Conservation (phyloP, 2,113 vertebrate species). For the Aix galericulata region DNA sequence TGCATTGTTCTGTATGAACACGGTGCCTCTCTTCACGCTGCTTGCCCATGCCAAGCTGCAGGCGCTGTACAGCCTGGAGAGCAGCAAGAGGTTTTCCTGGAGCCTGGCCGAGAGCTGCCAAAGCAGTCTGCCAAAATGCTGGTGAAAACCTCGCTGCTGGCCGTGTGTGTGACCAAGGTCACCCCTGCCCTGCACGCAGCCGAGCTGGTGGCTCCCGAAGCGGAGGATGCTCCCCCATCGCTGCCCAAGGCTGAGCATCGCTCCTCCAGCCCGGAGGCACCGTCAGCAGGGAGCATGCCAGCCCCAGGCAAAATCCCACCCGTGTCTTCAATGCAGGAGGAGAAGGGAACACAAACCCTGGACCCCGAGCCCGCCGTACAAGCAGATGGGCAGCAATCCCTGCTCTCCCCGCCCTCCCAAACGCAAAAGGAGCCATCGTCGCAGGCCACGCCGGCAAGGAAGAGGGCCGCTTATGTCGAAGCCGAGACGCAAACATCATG, state of each 20-base stretch:
- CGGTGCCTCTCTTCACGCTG: neutral
- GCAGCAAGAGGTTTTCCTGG: too few species aligned
- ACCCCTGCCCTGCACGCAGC: neutral
- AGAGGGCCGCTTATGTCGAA: rapidly evolving
- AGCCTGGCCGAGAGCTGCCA: neutral
- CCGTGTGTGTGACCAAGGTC: neutral
- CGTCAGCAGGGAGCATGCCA: neutral
- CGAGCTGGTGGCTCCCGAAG: neutral
- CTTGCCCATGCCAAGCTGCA: neutral
- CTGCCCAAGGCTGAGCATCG: neutral
- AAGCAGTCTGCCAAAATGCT: neutral
- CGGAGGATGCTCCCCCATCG: neutral
- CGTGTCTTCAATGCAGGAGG: neutral
- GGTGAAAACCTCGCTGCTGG: neutral
- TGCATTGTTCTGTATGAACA: neutral
- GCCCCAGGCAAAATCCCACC: neutral
- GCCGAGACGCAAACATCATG: neutral
- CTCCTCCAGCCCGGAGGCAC: neutral
- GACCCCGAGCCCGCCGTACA: neutral
- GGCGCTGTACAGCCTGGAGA: too few species aligned
- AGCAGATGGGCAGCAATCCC: neutral
- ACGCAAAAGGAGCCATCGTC: neutral
- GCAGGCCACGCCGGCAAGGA: neutral
- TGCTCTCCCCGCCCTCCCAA: neutral
- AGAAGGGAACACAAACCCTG: neutral